A percentile compares a stretch with the other conserved stretches of the same genome.
phyloP scores from a whole-genome alignment of 2,797 vertebrate species.

The Oryzias dopingdopingensis region DNA sequence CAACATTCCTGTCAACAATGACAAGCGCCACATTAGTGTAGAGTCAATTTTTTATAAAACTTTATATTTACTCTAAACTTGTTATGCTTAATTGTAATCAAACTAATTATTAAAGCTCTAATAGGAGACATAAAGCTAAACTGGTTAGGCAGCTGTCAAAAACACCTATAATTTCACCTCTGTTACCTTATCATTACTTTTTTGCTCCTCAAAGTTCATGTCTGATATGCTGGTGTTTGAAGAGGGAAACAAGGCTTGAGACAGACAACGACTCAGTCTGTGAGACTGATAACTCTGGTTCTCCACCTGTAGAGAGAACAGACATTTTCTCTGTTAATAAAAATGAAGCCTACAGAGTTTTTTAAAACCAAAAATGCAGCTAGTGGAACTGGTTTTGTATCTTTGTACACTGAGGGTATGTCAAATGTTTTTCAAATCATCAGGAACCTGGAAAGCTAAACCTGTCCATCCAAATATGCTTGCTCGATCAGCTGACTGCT shows the following conservation, averaged over 20 bases:
- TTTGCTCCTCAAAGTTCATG: conserved; percentile 23
- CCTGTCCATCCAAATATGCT: background rate
- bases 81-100: too few relatives aligned
- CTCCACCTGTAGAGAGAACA: conserved; percentile 44
- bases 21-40: too few relatives aligned
- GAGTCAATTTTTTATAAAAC: too few relatives aligned
- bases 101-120: too few relatives aligned
- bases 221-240: conserved; percentile 25
- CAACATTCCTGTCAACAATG: too few relatives aligned
- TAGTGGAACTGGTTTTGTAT: background rate
- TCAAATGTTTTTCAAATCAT: background rate
- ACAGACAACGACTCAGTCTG: conserved; percentile 49
- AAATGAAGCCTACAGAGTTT: background rate
- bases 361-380: background rate
- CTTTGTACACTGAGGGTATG: background rate
- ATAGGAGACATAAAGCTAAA: too few relatives aligned
- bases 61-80: too few relatives aligned
- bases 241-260: conserved; percentile 25
- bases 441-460: background rate
- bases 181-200: conserved; percentile 28
- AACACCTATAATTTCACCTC: too few relatives aligned
- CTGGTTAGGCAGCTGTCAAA: too few relatives aligned
- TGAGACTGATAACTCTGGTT: conserved; percentile 37
- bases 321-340: background rate
- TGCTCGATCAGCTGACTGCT: too few relatives aligned